Conservation (phyloP, 1,140 invertebrate genomes). For the Chironomus tepperi region DNA sequence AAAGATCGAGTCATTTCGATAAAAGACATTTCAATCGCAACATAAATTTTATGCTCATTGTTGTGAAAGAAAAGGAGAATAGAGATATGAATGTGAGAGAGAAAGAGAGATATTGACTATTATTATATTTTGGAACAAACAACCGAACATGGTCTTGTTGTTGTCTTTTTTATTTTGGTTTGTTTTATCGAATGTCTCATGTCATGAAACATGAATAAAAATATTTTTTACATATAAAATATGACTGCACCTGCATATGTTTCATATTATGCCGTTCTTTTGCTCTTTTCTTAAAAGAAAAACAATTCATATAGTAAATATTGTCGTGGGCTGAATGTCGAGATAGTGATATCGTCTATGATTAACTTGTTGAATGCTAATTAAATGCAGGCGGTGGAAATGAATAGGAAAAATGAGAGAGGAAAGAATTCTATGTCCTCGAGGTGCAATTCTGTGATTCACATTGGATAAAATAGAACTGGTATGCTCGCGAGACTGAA, state of each 20-base stretch:
- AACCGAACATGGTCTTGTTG: not conserved
- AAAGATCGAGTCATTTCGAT: not conserved
- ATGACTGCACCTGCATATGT: slow-evolving; percentile 5
- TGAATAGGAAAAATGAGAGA: not conserved
- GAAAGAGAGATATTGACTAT: not conserved
- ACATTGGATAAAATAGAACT: too few species aligned
- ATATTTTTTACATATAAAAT: not conserved
- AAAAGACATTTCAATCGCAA: slow-evolving; percentile 13
- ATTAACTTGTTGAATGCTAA: slow-evolving; percentile 14
- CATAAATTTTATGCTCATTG: not conserved
- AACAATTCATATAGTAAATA: too few species aligned
- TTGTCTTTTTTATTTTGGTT: too few species aligned
- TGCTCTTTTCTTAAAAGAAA: not conserved
- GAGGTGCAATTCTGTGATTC: too few species aligned
- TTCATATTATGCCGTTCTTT: not conserved
- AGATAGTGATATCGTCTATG: slow-evolving; percentile 12
- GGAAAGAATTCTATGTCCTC: too few species aligned
- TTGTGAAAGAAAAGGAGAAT: not conserved
- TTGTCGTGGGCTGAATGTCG: not conserved
- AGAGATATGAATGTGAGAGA: not conserved
- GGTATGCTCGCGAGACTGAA: too few species aligned
- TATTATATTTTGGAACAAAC: slow-evolving; percentile 11
- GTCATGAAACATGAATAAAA: slow-evolving; percentile 5
- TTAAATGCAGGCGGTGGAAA: slow-evolving; percentile 5
- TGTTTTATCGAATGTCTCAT: not conserved